Evolutionary conservation across 1,140 invertebrate species (phyloP).

Genomic region (Saxidomus purpurata): DNA sequence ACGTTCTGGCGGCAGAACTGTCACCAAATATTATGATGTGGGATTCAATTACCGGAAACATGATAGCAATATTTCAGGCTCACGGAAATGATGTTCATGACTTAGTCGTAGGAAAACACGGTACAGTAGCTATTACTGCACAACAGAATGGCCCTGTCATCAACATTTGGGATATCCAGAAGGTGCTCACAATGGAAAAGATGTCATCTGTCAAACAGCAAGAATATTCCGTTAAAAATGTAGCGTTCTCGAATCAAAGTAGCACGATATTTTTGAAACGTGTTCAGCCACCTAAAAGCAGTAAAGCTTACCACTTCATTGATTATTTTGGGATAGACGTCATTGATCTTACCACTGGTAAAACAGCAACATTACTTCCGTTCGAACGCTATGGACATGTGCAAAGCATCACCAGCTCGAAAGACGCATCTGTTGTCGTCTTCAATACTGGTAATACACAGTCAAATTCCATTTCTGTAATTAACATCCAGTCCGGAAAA

Average conservation of each 20-base stretch:
- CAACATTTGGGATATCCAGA: slow-evolving; percentile 58
- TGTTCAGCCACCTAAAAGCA: slow-evolving; percentile 59
- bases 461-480: slow-evolving; percentile 35
- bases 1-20: slow-evolving; percentile 52
- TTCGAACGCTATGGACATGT: slow-evolving; percentile 62
- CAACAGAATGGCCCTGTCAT: slow-evolving; percentile 41
- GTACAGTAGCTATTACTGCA: slow-evolving; percentile 20
- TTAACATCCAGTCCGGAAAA: slow-evolving; percentile 20
- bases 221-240: slow-evolving; percentile 56
- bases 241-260: slow-evolving; percentile 54
- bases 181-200: slow-evolving; percentile 59
- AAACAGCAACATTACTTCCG: slow-evolving; percentile 39
- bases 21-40: slow-evolving; percentile 65
- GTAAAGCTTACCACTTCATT: slow-evolving; percentile 64
- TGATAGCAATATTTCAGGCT: slow-evolving; percentile 47
- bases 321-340: slow-evolving; percentile 61
- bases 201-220: slow-evolving; percentile 57
- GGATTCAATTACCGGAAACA: slow-evolving; percentile 42
- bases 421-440: slow-evolving; percentile 43
- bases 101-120: slow-evolving; percentile 16
- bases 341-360: slow-evolving; percentile 50
- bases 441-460: not conserved
- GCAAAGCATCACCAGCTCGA: slow-evolving; percentile 40
- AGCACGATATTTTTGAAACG: slow-evolving; percentile 51
- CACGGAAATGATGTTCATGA: slow-evolving; percentile 60